These are phyloP conservation scores for Terebella lapidaria DNA, from an alignment of 2,888 invertebrate genomes.

Conservation along the genomic window DNA sequence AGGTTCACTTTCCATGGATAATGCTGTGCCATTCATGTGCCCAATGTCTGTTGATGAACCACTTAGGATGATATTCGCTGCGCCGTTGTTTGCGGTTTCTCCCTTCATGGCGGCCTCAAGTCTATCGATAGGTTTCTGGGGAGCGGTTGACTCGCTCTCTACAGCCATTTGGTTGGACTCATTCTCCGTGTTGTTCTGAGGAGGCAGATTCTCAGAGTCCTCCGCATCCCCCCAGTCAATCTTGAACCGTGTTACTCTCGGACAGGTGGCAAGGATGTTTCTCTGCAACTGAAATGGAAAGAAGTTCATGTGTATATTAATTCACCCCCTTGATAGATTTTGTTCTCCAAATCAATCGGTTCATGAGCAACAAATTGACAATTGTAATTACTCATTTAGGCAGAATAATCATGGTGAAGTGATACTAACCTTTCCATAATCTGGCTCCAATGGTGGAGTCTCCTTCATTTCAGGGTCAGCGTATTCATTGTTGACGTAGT, in stretches of 20 bases:
- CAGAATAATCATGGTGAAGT: background rate
- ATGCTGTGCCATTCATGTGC: background rate
- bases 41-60: background rate
- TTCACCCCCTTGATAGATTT: background rate
- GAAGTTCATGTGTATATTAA: too few species aligned
- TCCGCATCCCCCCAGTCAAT: constrained; percentile 77
- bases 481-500: constrained; percentile 98
- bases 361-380: background rate
- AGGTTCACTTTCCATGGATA: background rate
- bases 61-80: background rate
- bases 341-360: background rate
- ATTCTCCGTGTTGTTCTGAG: constrained; percentile 14
- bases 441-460: constrained; percentile 86
- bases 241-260: constrained; percentile 91
- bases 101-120: background rate
- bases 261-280: constrained; percentile 82
- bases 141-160: background rate
- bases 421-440: constrained; percentile 79
- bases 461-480: constrained; percentile 86
- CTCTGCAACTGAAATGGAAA: constrained; percentile 59
- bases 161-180: constrained; percentile 23
- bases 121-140: background rate
- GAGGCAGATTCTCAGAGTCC: constrained; percentile 19
- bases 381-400: too few species aligned
- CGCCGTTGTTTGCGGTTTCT: background rate